Base-by-base conservation (phyloP, 2,113 vertebrate species). In the Chaenogobius annularis region DNA sequence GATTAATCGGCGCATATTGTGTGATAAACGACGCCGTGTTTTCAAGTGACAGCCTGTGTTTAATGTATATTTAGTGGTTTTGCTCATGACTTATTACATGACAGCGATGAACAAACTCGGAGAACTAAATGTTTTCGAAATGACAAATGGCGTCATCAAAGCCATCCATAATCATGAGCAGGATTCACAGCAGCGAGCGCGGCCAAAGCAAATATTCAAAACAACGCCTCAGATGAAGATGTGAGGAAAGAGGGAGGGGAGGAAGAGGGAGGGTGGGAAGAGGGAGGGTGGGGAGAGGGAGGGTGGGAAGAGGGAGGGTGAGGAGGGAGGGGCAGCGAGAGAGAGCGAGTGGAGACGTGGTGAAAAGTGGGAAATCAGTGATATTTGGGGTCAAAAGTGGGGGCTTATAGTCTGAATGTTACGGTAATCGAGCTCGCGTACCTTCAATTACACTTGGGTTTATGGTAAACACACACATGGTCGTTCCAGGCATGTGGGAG, bases 111-210 rank as follows among this genome's bases (percentile, higher is more conserved):
- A 63, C 61, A 63, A 63, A 63, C 61, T 63, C 61, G 5, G 17
- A 26, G 9, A 31, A 63, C 61, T 40, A 63, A 63, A 63, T 63
- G 61, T 63, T 63, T 63, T 63, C 61, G 17, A 63, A 63, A 63
- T 63, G 61, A 63, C 61, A 63, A 63, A 63, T 63, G 19, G 61
- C 61, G 17, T 63, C 61, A 63, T 63, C 61, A 63, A 40, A 63
- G 61, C n/a, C 61, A 63, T 63, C 61, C 31, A 63, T 63, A 63
- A 63, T 63, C 61, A 43, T 40, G 61, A 63, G 61, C 61, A 43
- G 61, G 61, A 63, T 63, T 40, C 61, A 63, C 35, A n/a, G 61
- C 14, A 13, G 40, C 35, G 31, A 63, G 61, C 10, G 35, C 10
- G 61, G 61, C 61, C 61, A 63, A 63, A 40, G 61, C 19, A n/a